Evolutionary conservation across 1,140 invertebrate species (phyloP).

Genomic region (Scylla paramamosain): DNA sequence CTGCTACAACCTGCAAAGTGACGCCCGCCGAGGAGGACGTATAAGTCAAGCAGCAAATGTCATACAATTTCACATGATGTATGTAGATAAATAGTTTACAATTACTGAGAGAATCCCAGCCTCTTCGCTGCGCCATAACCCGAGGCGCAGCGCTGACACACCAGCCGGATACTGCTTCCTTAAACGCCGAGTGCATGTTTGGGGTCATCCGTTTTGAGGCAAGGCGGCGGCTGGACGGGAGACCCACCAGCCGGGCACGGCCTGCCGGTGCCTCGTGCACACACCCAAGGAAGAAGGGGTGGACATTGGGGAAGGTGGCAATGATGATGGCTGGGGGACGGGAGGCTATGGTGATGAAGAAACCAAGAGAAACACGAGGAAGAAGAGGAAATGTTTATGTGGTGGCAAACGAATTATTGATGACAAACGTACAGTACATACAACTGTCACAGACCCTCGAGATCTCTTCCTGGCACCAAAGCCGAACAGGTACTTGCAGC

Average conservation of each 20-base stretch:
- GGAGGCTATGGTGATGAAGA: not conserved
- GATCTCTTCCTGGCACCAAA: no score
- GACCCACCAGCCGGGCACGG: not conserved
- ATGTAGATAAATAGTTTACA: constrained; percentile 15
- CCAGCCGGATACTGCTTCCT: not conserved
- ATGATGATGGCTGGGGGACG: not conserved
- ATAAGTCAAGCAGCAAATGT: constrained; percentile 3
- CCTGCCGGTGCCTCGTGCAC: not conserved
- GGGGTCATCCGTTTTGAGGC: not conserved
- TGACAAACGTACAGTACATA: no score
- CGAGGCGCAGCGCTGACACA: not conserved
- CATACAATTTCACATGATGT: not conserved
- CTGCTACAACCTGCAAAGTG: not conserved
- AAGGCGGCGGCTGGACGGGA: not conserved
- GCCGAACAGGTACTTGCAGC: no score
- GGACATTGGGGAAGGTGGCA: not conserved
- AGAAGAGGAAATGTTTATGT: not conserved
- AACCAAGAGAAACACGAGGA: not conserved
- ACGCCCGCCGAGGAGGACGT: not conserved
- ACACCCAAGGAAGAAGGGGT: not conserved
- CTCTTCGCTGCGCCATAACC: not conserved
- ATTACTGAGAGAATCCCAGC: not conserved
- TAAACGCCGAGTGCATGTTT: not conserved
- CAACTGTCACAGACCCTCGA: no score
- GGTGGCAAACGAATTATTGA: no score